Conservation (phyloP, 2,113 vertebrate species). For the cattle (Bos taurus) region DNA sequence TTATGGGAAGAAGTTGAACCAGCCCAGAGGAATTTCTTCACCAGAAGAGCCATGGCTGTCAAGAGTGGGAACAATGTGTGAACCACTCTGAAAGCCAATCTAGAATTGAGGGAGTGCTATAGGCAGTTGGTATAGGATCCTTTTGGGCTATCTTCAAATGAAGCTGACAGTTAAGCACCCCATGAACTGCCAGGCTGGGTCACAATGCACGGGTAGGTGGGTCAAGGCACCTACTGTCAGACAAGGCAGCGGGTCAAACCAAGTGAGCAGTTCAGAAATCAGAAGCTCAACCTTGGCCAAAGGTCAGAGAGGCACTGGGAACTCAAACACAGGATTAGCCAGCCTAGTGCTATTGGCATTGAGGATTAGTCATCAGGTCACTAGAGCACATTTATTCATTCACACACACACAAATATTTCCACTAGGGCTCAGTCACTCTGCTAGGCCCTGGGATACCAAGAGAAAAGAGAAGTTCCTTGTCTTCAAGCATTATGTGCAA, state of each 20-base stretch:
- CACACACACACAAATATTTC: neutral
- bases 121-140: fast-evolving
- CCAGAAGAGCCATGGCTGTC: neutral
- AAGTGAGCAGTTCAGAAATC: neutral
- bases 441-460: neutral
- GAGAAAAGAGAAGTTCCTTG: neutral
- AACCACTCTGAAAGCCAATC: neutral
- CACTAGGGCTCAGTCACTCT: fast-evolving
- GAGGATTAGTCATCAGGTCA: neutral
- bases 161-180: neutral
- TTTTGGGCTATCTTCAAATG: neutral
- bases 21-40: neutral
- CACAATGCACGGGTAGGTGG: neutral
- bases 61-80: neutral
- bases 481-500: neutral
- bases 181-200: neutral
- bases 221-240: neutral
- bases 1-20: neutral
- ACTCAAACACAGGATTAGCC: neutral
- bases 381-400: neutral
- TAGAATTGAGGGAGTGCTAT: neutral
- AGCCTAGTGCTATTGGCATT: neutral
- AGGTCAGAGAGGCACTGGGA: neutral
- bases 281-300: neutral
- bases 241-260: neutral